Percentiles rank a stretch among this genome's conserved stretches.
Conservation (phyloP, 35 echinoderm and acorn worm genomes). For the Apostichopus californicus region DNA sequence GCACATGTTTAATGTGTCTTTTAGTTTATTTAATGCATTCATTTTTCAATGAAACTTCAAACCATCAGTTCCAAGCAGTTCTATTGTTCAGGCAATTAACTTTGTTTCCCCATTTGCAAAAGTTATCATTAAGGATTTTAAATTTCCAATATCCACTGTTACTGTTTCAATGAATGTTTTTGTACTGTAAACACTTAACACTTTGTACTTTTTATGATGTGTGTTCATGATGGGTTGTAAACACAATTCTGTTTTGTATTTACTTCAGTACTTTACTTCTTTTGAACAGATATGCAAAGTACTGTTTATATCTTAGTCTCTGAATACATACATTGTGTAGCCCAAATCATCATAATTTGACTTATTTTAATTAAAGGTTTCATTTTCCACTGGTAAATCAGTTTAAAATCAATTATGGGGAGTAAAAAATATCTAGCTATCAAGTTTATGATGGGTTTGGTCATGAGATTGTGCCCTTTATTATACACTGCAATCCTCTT, state of each 20-base stretch:
- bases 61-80: not conserved
- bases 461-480: no score
- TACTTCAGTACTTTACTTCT: no score
- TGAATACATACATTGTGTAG: not conserved
- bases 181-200: no score
- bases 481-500: no score
- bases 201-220: not conserved
- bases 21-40: not conserved
- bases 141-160: not conserved
- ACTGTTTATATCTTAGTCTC: no score
- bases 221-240: not conserved
- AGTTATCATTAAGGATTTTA: not conserved
- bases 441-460: no score
- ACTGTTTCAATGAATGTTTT: not conserved
- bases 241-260: not conserved
- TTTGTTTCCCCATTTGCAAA: not conserved
- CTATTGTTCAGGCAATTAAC: not conserved
- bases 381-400: no score
- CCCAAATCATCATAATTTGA: not conserved
- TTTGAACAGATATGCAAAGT: no score
- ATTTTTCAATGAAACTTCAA: not conserved
- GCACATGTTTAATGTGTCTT: constrained; percentile 26
- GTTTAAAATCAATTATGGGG: no score
- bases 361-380: not conserved
- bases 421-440: no score